A percentile compares a stretch with the other conserved stretches of the same genome.
Evolutionary conservation across 2,888 invertebrate genomes (phyloP).

Genomic region (Heteromyza rotundicornis): DNA sequence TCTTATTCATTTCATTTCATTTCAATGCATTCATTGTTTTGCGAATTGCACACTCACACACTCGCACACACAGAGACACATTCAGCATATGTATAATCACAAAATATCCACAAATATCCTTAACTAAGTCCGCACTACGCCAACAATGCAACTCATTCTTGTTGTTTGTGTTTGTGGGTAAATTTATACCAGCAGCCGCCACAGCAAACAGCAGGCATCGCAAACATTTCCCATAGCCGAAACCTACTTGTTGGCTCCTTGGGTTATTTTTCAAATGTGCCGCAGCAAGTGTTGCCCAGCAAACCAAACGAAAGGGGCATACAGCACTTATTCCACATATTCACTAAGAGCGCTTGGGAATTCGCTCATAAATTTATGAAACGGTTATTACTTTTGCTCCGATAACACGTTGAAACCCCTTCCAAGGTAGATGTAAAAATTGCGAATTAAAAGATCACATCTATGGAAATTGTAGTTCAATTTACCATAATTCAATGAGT

Average conservation of each 20-base stretch:
- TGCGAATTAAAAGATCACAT: too few relatives aligned
- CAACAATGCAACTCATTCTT: constrained; percentile 13
- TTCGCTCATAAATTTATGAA: too few relatives aligned
- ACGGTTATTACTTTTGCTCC: too few relatives aligned
- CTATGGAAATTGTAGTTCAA: too few relatives aligned
- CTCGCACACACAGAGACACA: not conserved
- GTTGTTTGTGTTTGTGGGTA: constrained; percentile 2
- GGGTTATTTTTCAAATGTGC: not conserved
- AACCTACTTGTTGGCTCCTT: not conserved
- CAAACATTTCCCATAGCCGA: not conserved
- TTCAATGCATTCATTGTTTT: constrained; percentile 25
- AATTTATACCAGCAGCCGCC: constrained; percentile 7
- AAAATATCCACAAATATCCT: constrained; percentile 23
- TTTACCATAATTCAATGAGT: too few relatives aligned
- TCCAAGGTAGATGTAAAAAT: too few relatives aligned
- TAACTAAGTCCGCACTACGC: constrained; percentile 22
- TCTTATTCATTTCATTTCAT: constrained; percentile 15
- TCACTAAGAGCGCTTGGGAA: too few relatives aligned
- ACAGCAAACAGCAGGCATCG: not conserved
- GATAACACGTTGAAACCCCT: too few relatives aligned
- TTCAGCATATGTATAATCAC: not conserved
- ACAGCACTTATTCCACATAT: too few relatives aligned
- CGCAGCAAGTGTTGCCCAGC: too few relatives aligned
- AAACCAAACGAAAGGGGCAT: constrained; percentile 2
- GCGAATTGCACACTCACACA: constrained; percentile 16